Evolutionary conservation across 2,113 vertebrate species (phyloP), one percentile per base, ranked within the genome.

Genomic region (Chionomys nivalis): DNA sequence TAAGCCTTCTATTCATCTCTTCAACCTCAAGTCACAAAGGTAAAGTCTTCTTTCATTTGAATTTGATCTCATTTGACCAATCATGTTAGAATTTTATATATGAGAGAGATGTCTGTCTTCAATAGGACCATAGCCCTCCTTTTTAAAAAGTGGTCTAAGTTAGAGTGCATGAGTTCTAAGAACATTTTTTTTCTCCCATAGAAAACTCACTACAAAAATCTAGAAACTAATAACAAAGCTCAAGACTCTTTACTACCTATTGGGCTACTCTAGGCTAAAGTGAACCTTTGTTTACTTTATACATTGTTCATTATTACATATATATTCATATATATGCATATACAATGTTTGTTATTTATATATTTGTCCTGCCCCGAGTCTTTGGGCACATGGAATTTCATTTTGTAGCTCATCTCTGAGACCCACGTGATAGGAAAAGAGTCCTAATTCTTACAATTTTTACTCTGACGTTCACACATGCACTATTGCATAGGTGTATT

Each of bases 241-340:
- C 13, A 94, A 52, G 26, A 68, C 12, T 49, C 44, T 90, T 90
- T 91, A 65, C 11, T 97, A 89, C 65, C 85, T 75, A 13, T 61
- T 70, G 31, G 66, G 8, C 33, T 87, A n/a, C 92, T 88, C 76
- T 16, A 85, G 76, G 39, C 87, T 49, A 87, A 94, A 82, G 63
- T 52, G 58, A 78, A n/a, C 68, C 79, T 91, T 58, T 58, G 58
- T 58, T 58, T 58, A 58, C 58, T 58, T 58, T 58, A 58, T 21
- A 58, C 58, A 58, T 58, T 58, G 19, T 58, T 58, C 58, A 58
- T 58, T 58, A 58, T 58, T 58, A 58, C 58, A 58, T 58, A 58
- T 21, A 58, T 7, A 58, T 19, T 7, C 1, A 58, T 21, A 58
- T 58, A 58, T 58, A 7, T 58, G 6, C 7, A 58, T 58, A 58